These are phyloP conservation scores for Diorhabda elongata DNA, from an alignment of 1,140 invertebrate genomes.

Conservation along the genomic window DNA sequence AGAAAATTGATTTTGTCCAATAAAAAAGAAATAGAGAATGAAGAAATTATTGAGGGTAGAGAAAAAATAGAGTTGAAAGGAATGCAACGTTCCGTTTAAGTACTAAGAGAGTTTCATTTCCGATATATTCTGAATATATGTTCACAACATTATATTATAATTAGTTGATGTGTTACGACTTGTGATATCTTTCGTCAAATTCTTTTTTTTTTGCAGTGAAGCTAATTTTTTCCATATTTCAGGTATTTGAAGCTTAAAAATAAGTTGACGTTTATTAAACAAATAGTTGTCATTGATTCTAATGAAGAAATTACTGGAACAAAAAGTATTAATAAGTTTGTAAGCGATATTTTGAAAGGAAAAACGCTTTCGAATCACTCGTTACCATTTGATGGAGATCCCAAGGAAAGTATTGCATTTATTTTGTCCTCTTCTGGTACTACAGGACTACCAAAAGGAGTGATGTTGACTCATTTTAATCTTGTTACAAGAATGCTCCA, in stretches of 20 bases:
- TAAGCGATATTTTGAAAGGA: slow-evolving; percentile 13
- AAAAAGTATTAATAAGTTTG: slow-evolving; percentile 24
- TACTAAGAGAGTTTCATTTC: too few relatives aligned
- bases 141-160: too few relatives aligned
- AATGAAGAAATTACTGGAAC: slow-evolving; percentile 6
- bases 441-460: slow-evolving; percentile 73
- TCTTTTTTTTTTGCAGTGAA: too few relatives aligned
- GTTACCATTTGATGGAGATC: slow-evolving; percentile 23
- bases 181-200: too few relatives aligned
- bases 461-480: slow-evolving; percentile 65
- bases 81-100: too few relatives aligned
- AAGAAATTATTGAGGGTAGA: too few relatives aligned
- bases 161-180: too few relatives aligned
- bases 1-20: too few relatives aligned
- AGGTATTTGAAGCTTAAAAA: slow-evolving; percentile 25
- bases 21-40: too few relatives aligned
- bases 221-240: not conserved
- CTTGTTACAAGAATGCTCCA: slow-evolving; percentile 32
- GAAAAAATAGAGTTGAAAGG: too few relatives aligned
- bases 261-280: slow-evolving; percentile 23
- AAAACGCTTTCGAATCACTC: slow-evolving; percentile 3
- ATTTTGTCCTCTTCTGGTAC: slow-evolving; percentile 59
- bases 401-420: slow-evolving; percentile 35
- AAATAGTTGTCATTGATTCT: slow-evolving; percentile 30
- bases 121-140: too few relatives aligned